Conservation (phyloP, 2,113 vertebrate species). For the Mormoops blainvillei region DNA sequence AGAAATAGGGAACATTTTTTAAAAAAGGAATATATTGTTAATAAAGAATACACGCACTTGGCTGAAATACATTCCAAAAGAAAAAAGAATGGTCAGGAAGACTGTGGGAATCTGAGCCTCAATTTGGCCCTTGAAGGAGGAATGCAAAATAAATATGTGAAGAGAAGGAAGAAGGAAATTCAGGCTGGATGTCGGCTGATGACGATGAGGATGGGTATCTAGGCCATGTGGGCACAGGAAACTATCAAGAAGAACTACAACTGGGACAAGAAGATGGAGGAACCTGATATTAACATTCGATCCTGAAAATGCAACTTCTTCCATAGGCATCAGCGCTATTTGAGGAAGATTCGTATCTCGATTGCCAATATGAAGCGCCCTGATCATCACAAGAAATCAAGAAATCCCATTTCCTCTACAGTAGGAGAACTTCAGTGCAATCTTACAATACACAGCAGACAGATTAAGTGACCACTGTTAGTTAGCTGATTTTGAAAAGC, state of each 20-base stretch:
- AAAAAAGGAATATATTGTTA: too few species aligned
- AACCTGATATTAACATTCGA: fast-evolving
- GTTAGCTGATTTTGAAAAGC: not conserved
- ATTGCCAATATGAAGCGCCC: not conserved
- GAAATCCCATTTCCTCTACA: not conserved
- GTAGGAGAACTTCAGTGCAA: fast-evolving
- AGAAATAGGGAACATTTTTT: not conserved
- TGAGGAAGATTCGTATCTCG: not conserved
- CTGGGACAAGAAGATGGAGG: fast-evolving
- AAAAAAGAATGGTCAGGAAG: not conserved
- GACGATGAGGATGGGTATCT: fast-evolving
- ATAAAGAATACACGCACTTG: not conserved
- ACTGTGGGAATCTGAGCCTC: not conserved
- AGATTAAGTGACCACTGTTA: not conserved
- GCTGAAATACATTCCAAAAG: not conserved
- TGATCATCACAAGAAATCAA: not conserved
- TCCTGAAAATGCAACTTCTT: not conserved
- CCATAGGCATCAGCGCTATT: fast-evolving
- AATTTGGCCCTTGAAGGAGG: not conserved
- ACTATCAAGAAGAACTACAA: not conserved
- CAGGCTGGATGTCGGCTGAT: fast-evolving
- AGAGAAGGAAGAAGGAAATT: too few species aligned
- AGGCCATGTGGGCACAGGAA: fast-evolving
- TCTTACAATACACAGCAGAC: fast-evolving
- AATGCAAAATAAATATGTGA: fast-evolving